phyloP scores from a whole-genome alignment of 2,797 vertebrate genomes.

The Chelidonichthys spinosus region DNA sequence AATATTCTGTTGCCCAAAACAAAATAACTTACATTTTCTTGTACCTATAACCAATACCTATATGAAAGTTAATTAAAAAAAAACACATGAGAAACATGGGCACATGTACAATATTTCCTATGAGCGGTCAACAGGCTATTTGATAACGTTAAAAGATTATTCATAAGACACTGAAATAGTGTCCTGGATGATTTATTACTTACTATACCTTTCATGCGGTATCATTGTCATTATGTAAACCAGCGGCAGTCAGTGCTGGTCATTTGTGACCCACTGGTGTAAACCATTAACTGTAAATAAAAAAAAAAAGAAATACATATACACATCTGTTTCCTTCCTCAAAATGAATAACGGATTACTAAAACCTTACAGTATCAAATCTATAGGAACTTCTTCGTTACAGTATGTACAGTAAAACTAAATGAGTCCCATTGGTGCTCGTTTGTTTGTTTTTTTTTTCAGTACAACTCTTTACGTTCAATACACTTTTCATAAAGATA shows the following conservation, averaged over 20 bases:
- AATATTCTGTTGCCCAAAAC: conserved; percentile 50
- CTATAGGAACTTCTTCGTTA: conserved; percentile 27
- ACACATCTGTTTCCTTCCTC: not conserved
- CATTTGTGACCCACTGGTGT: conserved; percentile 42
- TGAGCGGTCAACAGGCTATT: conserved; percentile 26
- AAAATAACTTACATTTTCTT: conserved; percentile 53
- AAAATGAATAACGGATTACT: conserved; percentile 21
- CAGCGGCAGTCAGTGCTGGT: conserved; percentile 35
- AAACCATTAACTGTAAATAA: conserved; percentile 50
- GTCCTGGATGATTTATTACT: conserved; percentile 1
- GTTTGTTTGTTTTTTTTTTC: conserved; percentile 6
- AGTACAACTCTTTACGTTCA: conserved; percentile 20
- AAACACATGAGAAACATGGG: too few species aligned
- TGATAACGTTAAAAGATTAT: conserved; percentile 30
- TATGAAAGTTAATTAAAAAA: too few species aligned
- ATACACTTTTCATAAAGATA: conserved; percentile 13
- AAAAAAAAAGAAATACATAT: not conserved
- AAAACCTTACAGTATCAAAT: conserved; percentile 25
- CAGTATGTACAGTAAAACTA: conserved; percentile 53
- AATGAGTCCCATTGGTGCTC: conserved; percentile 24
- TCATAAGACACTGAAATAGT: conserved; percentile 33
- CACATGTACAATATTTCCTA: conserved; percentile 3
- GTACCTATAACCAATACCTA: conserved; percentile 11
- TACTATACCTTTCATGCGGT: conserved; percentile 21
- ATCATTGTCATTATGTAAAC: conserved; percentile 39